phyloP scores from a whole-genome alignment of 1,140 invertebrate species.

The Spodoptera litura region DNA sequence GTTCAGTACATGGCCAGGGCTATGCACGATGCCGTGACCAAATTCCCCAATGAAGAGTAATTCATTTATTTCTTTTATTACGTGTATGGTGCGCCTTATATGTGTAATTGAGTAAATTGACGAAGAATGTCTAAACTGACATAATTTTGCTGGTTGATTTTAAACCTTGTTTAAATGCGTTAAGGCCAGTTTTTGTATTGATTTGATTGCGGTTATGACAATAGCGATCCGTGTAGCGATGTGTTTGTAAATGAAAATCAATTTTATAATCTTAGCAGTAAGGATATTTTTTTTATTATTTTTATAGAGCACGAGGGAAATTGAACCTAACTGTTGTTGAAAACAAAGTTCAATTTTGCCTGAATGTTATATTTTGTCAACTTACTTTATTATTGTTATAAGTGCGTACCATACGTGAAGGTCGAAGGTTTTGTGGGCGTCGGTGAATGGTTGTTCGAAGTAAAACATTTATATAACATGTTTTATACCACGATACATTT shows the following conservation, averaged over 20 bases:
- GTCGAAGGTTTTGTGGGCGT: constrained; percentile 8
- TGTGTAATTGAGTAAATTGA: neutral
- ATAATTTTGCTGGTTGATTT: too few relatives aligned
- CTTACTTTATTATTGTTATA: neutral
- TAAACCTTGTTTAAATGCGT: too few relatives aligned
- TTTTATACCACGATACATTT: neutral
- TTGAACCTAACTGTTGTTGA: neutral
- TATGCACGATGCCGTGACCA: constrained; percentile 92
- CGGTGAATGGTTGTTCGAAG: neutral
- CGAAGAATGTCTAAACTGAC: too few relatives aligned
- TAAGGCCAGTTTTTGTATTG: too few relatives aligned
- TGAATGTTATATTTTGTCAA: neutral
- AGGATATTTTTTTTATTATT: too few relatives aligned
- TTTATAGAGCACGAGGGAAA: too few relatives aligned
- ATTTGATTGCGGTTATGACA: too few relatives aligned
- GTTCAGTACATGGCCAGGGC: constrained; percentile 96
- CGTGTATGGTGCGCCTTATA: neutral
- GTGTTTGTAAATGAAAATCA: too few relatives aligned
- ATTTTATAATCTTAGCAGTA: too few relatives aligned
- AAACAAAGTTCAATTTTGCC: neutral
- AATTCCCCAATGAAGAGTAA: constrained; percentile 77
- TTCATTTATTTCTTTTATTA: constrained; percentile 30
- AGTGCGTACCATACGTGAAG: neutral
- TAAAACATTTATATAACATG: neutral
- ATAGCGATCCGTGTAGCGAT: too few relatives aligned